These are phyloP conservation scores for Dolichomitus sp. DNA, from an alignment of 2,888 invertebrate genomes.

Conservation along the genomic window DNA sequence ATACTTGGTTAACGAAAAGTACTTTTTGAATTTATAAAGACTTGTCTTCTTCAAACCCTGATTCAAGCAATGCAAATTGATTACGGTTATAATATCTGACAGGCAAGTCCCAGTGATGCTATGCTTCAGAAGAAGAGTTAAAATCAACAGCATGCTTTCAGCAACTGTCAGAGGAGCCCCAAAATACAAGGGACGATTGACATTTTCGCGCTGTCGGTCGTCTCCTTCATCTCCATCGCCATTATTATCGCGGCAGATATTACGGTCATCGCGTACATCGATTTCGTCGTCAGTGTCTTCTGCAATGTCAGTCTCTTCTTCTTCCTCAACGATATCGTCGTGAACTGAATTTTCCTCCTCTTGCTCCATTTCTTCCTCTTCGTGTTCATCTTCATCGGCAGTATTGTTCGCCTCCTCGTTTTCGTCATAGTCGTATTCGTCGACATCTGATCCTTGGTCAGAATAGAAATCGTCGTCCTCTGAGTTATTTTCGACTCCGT, in stretches of 20 bases:
- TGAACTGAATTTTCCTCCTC: neutral
- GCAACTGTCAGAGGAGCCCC: slow-evolving; percentile 61
- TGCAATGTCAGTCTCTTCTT: neutral
- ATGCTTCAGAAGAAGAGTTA: slow-evolving; percentile 58
- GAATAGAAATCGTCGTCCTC: slow-evolving; percentile 1
- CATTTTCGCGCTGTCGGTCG: slow-evolving; percentile 10
- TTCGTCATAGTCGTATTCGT: slow-evolving; percentile 28
- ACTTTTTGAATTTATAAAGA: slow-evolving; percentile 65
- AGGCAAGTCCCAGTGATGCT: slow-evolving; percentile 56
- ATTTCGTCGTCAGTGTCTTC: slow-evolving; percentile 15
- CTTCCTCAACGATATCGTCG: slow-evolving; percentile 3
- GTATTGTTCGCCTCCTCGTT: neutral
- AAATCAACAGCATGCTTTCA: slow-evolving; percentile 65
- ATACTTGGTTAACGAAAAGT: slow-evolving; percentile 53
- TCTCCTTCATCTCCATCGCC: slow-evolving; percentile 9
- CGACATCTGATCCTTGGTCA: neutral
- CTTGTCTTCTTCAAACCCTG: slow-evolving; percentile 52
- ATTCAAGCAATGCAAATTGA: slow-evolving; percentile 62
- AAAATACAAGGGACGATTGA: slow-evolving; percentile 57
- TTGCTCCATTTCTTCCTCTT: slow-evolving; percentile 1
- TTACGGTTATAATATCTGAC: slow-evolving; percentile 60
- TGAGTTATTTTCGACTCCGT: neutral
- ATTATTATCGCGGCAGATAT: neutral
- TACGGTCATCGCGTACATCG: neutral
- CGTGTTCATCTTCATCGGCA: slow-evolving; percentile 8